A percentile compares a stretch with the other conserved stretches of the same genome.
phyloP scores from a whole-genome alignment of 2,113 vertebrate species.

The Zapus hudsonius region DNA sequence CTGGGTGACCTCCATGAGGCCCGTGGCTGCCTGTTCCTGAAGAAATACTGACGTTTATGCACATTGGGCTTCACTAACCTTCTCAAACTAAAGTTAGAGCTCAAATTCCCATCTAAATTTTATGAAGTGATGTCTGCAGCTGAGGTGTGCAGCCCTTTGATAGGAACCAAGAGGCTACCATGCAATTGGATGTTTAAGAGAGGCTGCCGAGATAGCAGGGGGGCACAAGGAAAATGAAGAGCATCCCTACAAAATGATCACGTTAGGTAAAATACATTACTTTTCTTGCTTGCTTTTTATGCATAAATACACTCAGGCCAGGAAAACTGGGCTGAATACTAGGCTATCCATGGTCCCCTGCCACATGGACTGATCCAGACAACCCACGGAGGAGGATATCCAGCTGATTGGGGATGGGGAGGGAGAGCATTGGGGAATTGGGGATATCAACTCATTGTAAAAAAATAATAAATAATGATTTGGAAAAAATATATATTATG shows the following conservation, averaged over 20 bases:
- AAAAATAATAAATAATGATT: too few relatives aligned
- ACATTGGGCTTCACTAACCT: background rate
- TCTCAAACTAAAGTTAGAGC: conserved; percentile 26
- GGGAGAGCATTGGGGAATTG: too few relatives aligned
- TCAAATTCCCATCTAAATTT: conserved; percentile 3
- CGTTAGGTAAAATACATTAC: background rate
- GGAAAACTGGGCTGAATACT: too few relatives aligned
- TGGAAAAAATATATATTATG: background rate
- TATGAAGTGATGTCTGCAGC: background rate
- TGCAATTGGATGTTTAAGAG: background rate
- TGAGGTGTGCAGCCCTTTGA: background rate
- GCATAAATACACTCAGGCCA: too few relatives aligned
- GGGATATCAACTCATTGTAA: too few relatives aligned
- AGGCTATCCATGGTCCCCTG: too few relatives aligned
- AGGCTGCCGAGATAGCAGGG: accelerated
- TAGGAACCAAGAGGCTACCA: background rate
- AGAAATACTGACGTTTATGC: background rate
- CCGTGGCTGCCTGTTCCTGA: background rate
- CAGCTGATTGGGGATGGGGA: too few relatives aligned
- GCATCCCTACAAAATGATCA: background rate
- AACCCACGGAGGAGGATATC: too few relatives aligned
- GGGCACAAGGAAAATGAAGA: background rate
- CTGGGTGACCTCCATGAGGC: conserved; percentile 48
- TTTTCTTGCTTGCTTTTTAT: background rate
- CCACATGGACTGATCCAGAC: too few relatives aligned